Evolutionary conservation across 2,113 vertebrate species (phyloP).

Genomic region (Scomber japonicus): DNA sequence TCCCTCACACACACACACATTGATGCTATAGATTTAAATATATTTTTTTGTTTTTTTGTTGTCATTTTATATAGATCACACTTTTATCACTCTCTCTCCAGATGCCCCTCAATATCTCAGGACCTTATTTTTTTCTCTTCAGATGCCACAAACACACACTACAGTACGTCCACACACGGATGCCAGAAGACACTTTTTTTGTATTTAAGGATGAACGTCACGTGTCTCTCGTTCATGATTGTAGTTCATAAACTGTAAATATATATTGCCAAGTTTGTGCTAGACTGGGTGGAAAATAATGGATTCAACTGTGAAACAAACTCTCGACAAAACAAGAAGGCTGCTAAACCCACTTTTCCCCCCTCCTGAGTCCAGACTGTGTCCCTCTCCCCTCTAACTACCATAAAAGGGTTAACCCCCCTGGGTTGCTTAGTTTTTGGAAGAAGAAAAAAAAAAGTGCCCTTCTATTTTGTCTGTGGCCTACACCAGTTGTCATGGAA

Average conservation of each 20-base stretch:
- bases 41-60: conserved; percentile 74
- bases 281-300: conserved; percentile 75
- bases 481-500: conserved; percentile 64
- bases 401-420: conserved; percentile 56
- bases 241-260: conserved; percentile 76
- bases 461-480: conserved; percentile 79
- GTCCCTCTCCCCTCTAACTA: conserved; percentile 26
- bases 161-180: conserved; percentile 72
- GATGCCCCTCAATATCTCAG: conserved; percentile 89
- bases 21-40: conserved; percentile 68
- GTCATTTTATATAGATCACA: conserved; percentile 80
- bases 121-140: conserved; percentile 83
- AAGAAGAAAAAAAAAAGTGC: conserved; percentile 68
- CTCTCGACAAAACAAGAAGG: conserved; percentile 83
- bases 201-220: conserved; percentile 72
- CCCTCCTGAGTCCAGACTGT: conserved; percentile 49
- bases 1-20: conserved; percentile 20
- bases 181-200: conserved; percentile 71
- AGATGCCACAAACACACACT: conserved; percentile 84
- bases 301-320: conserved; percentile 91
- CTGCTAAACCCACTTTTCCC: conserved; percentile 80
- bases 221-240: conserved; percentile 71
- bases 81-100: conserved; percentile 75
- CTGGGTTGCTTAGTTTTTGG: conserved; percentile 57
- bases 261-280: conserved; percentile 83